Conservation (phyloP, 2,888 invertebrate species). For the Hofmannophila pseudospretella region DNA sequence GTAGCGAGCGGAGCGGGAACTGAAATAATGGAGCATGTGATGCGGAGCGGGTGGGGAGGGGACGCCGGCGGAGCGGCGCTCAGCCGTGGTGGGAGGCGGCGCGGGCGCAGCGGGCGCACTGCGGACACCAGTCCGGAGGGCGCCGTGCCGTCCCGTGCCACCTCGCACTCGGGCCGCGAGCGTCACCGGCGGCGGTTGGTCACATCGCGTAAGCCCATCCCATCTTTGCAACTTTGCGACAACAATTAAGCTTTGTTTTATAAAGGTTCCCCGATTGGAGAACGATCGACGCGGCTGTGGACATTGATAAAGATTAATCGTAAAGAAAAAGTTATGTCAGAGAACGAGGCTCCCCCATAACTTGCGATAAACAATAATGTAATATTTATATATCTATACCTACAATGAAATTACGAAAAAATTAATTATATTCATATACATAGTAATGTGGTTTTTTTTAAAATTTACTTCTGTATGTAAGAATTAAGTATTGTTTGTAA, state of each 20-base stretch:
- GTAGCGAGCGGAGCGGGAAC: slow-evolving; percentile 20
- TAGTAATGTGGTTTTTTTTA: too few relatives aligned
- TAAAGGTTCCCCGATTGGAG: slow-evolving; percentile 45
- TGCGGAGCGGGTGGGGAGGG: slow-evolving; percentile 25
- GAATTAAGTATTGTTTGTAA: too few relatives aligned
- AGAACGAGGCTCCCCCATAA: not conserved
- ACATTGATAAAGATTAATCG: slow-evolving; percentile 67
- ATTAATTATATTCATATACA: too few relatives aligned
- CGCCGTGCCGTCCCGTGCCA: slow-evolving; percentile 64
- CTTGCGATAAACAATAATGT: not conserved
- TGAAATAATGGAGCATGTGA: too few relatives aligned
- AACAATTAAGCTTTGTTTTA: slow-evolving; percentile 77
- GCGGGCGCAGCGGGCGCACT: slow-evolving; percentile 59
- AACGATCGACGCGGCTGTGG: slow-evolving; percentile 72
- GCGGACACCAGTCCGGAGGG: slow-evolving; percentile 46
- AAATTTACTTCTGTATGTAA: too few relatives aligned
- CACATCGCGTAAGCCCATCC: slow-evolving; percentile 86
- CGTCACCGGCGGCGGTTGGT: slow-evolving; percentile 80
- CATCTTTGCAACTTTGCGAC: slow-evolving; percentile 76
- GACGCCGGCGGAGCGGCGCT: slow-evolving; percentile 61
- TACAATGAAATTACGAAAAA: too few relatives aligned
- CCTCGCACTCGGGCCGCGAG: slow-evolving; percentile 58
- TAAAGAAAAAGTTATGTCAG: slow-evolving; percentile 2
- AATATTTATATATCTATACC: too few relatives aligned
- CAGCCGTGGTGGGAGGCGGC: slow-evolving; percentile 62